Percentiles rank a stretch among this genome's conserved stretches.
Evolutionary conservation across 2,888 invertebrate genomes (phyloP).

Genomic region (Ophioninae sp.): DNA sequence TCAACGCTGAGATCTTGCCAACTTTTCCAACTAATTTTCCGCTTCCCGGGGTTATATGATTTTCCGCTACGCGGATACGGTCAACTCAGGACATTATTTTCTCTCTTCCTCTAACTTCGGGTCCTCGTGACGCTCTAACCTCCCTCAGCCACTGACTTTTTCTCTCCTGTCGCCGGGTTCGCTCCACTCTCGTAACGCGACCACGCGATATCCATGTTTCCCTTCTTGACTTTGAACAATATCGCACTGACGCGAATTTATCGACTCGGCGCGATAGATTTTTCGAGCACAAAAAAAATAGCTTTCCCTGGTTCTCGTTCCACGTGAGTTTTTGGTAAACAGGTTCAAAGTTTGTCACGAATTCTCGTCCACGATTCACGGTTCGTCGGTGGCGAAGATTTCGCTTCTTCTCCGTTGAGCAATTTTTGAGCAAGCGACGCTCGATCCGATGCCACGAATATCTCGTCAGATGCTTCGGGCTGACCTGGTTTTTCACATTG

Average conservation of each 20-base stretch:
- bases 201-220: neutral
- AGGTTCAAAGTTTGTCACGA: constrained; percentile 49
- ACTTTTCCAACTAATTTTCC: constrained; percentile 69
- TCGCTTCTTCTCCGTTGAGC: constrained; percentile 48
- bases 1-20: constrained; percentile 64
- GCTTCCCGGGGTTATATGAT: constrained; percentile 63
- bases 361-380: constrained; percentile 45
- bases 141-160: constrained; percentile 9
- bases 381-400: constrained; percentile 39
- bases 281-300: constrained; percentile 14
- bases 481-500: constrained; percentile 52
- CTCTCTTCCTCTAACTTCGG: constrained; percentile 7
- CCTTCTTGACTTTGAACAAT: neutral
- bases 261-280: constrained; percentile 14
- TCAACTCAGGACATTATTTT: constrained; percentile 60
- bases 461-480: constrained; percentile 20
- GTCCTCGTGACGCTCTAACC: neutral
- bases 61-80: constrained; percentile 62
- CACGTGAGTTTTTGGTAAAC: constrained; percentile 47
- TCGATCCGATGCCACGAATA: constrained; percentile 13
- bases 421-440: constrained; percentile 35
- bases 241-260: neutral
- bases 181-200: constrained; percentile 15
- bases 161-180: constrained; percentile 17
- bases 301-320: constrained; percentile 10